Evolutionary conservation across 2,888 invertebrate species (phyloP).

Genomic region (Tridacna crocea): DNA sequence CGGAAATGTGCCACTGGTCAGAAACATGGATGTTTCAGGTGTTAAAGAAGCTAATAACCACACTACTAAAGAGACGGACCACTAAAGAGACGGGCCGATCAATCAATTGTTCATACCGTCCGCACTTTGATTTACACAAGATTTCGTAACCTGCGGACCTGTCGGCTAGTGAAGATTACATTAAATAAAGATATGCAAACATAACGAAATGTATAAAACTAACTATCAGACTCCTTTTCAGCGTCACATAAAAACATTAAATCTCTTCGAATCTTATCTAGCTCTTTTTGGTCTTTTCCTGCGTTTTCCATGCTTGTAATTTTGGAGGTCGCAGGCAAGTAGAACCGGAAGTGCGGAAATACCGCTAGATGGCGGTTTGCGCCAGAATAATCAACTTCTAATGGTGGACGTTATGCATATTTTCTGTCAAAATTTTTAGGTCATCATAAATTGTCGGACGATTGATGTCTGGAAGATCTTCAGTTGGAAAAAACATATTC

Average conservation of each 20-base stretch:
- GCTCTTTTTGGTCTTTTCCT: neutral
- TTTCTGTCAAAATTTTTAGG: constrained; percentile 20
- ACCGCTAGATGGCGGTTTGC: constrained; percentile 64
- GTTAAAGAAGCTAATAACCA: no score
- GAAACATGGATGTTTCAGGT: no score
- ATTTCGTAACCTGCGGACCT: neutral
- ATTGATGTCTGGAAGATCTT: neutral
- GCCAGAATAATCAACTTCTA: constrained; percentile 65
- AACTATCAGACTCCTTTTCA: constrained; percentile 39
- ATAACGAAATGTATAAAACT: neutral
- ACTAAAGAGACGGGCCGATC: no score
- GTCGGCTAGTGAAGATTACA: neutral
- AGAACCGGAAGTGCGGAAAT: constrained; percentile 32
- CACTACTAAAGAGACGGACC: no score
- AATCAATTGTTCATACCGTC: neutral
- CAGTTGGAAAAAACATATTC: neutral
- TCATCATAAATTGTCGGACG: neutral
- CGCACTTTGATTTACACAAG: neutral
- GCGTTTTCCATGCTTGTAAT: neutral
- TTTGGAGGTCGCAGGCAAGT: neutral
- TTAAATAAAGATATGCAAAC: neutral
- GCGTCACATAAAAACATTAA: constrained; percentile 26
- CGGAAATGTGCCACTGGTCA: no score
- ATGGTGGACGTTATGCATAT: constrained; percentile 53
- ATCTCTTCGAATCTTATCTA: neutral